Evolutionary conservation across 2,888 invertebrate species (phyloP).

Genomic region (Pristionchus entomophagus): DNA sequence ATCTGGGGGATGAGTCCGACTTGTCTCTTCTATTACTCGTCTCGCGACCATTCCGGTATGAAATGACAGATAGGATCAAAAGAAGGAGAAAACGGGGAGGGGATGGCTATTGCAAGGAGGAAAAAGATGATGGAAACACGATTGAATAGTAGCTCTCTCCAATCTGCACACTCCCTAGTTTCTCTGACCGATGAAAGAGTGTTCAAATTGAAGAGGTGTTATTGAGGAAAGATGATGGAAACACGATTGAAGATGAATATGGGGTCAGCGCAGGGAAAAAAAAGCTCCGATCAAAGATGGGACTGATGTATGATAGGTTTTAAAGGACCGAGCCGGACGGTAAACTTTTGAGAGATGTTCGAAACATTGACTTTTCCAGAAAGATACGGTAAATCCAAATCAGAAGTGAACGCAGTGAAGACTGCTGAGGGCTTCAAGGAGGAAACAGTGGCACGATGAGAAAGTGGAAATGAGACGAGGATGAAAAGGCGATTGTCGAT

Average conservation of each 20-base stretch:
- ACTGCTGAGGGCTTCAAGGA: too few relatives aligned
- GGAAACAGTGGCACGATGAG: neutral
- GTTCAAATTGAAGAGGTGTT: neutral
- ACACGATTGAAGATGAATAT: neutral
- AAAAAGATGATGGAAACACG: neutral
- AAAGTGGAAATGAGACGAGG: too few relatives aligned
- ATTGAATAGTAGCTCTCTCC: too few relatives aligned
- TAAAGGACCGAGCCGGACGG: too few relatives aligned
- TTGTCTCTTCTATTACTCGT: too few relatives aligned
- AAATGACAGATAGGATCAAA: too few relatives aligned
- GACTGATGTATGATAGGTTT: neutral
- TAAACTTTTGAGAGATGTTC: too few relatives aligned
- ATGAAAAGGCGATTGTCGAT: too few relatives aligned
- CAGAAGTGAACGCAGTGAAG: slow-evolving; percentile 24
- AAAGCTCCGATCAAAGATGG: neutral
- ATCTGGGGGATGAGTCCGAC: neutral
- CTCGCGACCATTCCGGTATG: too few relatives aligned
- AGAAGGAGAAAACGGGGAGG: neutral
- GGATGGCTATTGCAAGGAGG: neutral
- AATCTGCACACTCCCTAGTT: too few relatives aligned
- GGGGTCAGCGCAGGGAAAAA: neutral
- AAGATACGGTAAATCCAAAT: neutral
- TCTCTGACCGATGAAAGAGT: too few relatives aligned
- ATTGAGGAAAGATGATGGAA: neutral
- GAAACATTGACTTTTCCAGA: slow-evolving; percentile 17